phyloP scores from a whole-genome alignment of 2,113 vertebrate genomes.

The Prunella himalayana region DNA sequence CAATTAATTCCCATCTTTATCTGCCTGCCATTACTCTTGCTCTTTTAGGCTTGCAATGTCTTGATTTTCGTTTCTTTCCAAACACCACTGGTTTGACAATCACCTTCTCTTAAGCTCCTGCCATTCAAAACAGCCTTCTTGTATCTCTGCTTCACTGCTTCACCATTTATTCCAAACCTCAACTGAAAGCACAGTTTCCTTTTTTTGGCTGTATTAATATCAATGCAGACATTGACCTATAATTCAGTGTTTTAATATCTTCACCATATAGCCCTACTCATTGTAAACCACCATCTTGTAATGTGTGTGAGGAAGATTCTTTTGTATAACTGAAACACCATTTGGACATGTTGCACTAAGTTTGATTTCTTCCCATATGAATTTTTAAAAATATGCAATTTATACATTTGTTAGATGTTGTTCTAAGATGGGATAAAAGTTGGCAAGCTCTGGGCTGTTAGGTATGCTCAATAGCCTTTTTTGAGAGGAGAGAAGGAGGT shows the following conservation, averaged over 20 bases:
- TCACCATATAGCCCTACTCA: background rate
- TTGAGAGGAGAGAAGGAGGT: background rate
- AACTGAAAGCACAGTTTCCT: background rate
- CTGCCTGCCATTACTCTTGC: background rate
- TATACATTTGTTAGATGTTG: background rate
- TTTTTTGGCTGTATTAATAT: background rate
- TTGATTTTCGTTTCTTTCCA: background rate
- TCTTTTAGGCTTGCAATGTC: background rate
- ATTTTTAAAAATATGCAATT: background rate
- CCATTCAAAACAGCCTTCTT: slow-evolving; percentile 17
- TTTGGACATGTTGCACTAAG: background rate
- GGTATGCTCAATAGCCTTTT: background rate
- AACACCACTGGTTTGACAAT: background rate
- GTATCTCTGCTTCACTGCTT: background rate
- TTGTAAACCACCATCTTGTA: background rate
- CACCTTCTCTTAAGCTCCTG: background rate
- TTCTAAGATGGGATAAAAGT: background rate
- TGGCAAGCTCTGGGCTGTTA: background rate
- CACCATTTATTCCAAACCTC: slow-evolving; percentile 12
- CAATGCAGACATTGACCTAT: background rate
- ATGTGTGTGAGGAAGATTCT: background rate
- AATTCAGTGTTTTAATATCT: background rate
- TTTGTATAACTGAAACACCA: background rate
- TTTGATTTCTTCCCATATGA: background rate
- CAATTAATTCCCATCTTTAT: background rate